A percentile compares a stretch with the other conserved stretches of the same genome.
phyloP scores from a whole-genome alignment of 2,113 vertebrate genomes.

The Felis chaus region DNA sequence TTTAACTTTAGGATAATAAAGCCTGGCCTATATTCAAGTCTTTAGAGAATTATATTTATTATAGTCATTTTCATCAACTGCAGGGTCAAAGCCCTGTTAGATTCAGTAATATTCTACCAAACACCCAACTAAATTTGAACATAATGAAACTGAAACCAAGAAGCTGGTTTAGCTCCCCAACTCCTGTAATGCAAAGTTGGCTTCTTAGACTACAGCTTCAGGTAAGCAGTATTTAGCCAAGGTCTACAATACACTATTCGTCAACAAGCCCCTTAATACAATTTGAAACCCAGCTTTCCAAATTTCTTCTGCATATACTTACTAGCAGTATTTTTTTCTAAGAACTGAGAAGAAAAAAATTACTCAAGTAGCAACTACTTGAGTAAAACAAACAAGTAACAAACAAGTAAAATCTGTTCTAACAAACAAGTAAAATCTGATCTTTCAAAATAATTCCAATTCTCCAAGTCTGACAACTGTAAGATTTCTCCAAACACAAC shows the following conservation, averaged over 20 bases:
- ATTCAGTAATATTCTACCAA: conserved; percentile 3
- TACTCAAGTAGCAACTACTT: neutral
- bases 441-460: neutral
- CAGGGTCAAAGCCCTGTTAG: neutral
- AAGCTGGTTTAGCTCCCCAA: neutral
- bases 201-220: neutral
- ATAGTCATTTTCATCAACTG: conserved; percentile 38
- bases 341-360: conserved; percentile 16
- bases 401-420: neutral
- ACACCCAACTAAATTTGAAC: conserved; percentile 48
- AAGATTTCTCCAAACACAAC: neutral
- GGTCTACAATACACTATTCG: neutral
- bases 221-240: neutral
- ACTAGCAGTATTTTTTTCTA: neutral
- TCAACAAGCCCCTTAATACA: conserved; percentile 22
- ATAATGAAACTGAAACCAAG: conserved; percentile 51
- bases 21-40: neutral
- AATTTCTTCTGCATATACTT: conserved; percentile 9
- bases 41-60: neutral
- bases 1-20: conserved; percentile 41
- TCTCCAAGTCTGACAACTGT: neutral
- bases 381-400: no score
- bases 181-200: neutral
- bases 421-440: neutral
- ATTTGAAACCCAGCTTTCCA: conserved; percentile 33